These are phyloP conservation scores for Serilophus lunatus DNA, from an alignment of 2,113 vertebrate genomes.

Conservation along the genomic window DNA sequence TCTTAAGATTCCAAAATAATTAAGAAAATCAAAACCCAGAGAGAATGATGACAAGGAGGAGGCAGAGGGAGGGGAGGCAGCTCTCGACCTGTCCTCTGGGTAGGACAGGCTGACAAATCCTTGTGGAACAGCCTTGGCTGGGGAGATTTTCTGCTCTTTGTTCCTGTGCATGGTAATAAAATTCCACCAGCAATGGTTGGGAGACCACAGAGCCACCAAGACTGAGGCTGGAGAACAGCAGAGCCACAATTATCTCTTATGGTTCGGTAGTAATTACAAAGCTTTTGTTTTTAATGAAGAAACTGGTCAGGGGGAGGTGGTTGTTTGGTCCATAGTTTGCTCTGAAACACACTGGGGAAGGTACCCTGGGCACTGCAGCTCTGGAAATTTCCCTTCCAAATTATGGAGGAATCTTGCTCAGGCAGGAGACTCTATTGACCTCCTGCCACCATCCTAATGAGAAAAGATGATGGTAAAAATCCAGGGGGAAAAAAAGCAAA, in stretches of 20 bases:
- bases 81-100: neutral
- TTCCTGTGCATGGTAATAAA: neutral
- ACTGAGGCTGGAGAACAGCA: neutral
- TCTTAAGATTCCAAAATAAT: conserved; percentile 84
- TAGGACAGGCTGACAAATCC: neutral
- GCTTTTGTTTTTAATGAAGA: neutral
- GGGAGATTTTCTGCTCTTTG: neutral
- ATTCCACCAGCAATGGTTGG: neutral
- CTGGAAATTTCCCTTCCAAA: neutral
- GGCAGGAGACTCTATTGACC: conserved; percentile 20
- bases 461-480: conserved; percentile 33
- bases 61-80: neutral
- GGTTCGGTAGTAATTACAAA: neutral
- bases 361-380: neutral
- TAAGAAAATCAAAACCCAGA: conserved; percentile 65
- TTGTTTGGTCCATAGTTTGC: accelerated
- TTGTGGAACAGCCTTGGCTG: neutral
- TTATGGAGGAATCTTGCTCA: neutral
- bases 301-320: neutral
- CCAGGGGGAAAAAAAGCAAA: conserved; percentile 13
- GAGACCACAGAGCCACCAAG: neutral
- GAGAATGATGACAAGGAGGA: neutral
- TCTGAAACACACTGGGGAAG: neutral
- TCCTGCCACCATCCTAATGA: conserved; percentile 46
- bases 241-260: neutral